A percentile compares a stretch with the other conserved stretches of the same genome.
phyloP scores from a whole-genome alignment of 1,140 invertebrate genomes.

The Diachasma alloeum region DNA sequence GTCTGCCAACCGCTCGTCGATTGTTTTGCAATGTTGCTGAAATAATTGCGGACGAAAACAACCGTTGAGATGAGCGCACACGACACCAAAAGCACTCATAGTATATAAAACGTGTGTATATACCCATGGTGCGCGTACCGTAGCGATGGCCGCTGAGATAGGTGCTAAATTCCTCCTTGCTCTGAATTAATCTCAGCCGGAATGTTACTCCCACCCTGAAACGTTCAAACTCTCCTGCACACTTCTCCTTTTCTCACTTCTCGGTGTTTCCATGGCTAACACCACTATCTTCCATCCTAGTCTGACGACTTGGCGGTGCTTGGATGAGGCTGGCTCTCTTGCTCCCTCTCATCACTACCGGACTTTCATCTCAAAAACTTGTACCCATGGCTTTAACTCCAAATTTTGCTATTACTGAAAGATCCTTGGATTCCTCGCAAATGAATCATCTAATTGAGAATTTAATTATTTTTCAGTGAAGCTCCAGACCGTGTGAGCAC shows the following conservation, averaged over 20 bases:
- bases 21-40: slow-evolving; percentile 56
- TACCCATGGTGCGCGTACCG: not conserved
- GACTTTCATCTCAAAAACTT: not conserved
- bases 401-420: slow-evolving; percentile 1
- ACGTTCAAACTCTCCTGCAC: not conserved
- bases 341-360: not conserved
- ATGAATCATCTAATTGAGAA: not conserved
- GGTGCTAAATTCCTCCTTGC: slow-evolving; percentile 59
- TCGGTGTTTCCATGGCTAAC: not conserved
- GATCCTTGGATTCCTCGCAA: not conserved
- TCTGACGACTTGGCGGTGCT: no score
- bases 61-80: slow-evolving; percentile 15
- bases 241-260: not conserved
- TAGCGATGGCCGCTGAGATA: slow-evolving; percentile 44
- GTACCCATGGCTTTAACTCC: not conserved
- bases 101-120: not conserved
- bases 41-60: slow-evolving; percentile 44
- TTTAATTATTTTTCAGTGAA: not conserved
- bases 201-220: slow-evolving; percentile 51
- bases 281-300: no score
- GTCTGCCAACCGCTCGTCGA: slow-evolving; percentile 23
- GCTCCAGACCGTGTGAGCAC: not conserved
- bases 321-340: not conserved
- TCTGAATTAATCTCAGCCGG: slow-evolving; percentile 61
- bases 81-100: not conserved